Evolutionary conservation across 2,113 vertebrate genomes (phyloP), one percentile per base, ranked within the genome.

Genomic region (Motacilla tschutschensis): DNA sequence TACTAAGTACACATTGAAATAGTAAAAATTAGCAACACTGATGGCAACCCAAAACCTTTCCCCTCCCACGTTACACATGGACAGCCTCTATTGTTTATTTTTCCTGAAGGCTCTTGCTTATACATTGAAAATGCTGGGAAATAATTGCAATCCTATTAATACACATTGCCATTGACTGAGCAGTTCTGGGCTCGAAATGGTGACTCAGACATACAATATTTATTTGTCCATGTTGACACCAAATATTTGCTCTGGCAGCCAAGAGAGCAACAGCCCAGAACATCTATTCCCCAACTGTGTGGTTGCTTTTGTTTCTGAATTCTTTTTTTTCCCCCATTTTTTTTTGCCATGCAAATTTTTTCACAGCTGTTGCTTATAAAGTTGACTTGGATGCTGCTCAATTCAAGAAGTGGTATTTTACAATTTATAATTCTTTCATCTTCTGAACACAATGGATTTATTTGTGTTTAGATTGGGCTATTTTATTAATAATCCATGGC

Each of bases 371-470:
- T 88, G 31, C 40, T 79, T 79, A 50, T 77, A 90, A 88, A 87
- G 83, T 65, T 70, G 38, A 3, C 10, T 82, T 88, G 67, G 48
- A 87, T 89, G 36, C 10, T 85, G 28, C 60, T 79, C 46, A 53
- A 71, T 80, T 79, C 41, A 74, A 93, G 41, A 83, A 74, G 83
- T n/a, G 1, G 22, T 35, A 64, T 85, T 89, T 93, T 79, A 66
- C n/a, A 79, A 67, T 85, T 66, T 54, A 66, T 77, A 91, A 66
- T 77, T 87, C 65, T 89, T 92, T 90, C 82, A 87, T 91, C 72
- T 75, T 82, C 15, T 5, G 2, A 80, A 63, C 26, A 83, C 41
- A 66, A 44, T 66, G 20, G 79, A 63, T 80, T 87, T 87, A 25
- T 82, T 81, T 82, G 21, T 93, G 44, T 80, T 95, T 85, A 83